These are phyloP conservation scores for Agonopterix subpropinquella DNA, from an alignment of 2,888 invertebrate species.

Conservation along the genomic window DNA sequence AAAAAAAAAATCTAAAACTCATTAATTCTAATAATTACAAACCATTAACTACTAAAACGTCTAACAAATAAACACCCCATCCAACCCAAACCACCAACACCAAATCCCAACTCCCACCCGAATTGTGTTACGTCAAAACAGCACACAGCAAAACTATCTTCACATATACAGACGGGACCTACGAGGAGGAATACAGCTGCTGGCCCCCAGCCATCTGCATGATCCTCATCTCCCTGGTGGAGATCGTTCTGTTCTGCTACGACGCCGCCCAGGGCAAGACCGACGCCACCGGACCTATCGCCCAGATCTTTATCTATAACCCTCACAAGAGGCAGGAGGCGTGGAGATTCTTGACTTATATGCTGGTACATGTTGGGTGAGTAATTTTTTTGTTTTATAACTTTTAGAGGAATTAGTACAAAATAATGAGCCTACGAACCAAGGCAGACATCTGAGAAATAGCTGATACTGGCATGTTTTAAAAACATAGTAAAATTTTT, in stretches of 20 bases:
- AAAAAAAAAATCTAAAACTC: no score
- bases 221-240: constrained; percentile 90
- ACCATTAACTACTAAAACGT: background rate
- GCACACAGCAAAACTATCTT: constrained; percentile 51
- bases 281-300: constrained; percentile 83
- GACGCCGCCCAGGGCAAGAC: constrained; percentile 64
- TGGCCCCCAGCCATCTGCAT: constrained; percentile 95
- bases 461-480: no score
- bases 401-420: no score
- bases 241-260: constrained; percentile 84
- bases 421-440: no score
- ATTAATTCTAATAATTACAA: background rate
- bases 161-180: constrained; percentile 81
- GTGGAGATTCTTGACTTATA: constrained; percentile 96
- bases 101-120: constrained; percentile 7
- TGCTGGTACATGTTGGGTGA: constrained; percentile 97
- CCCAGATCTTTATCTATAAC: constrained; percentile 90
- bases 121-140: constrained; percentile 41
- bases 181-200: constrained; percentile 94
- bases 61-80: background rate
- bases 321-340: constrained; percentile 89
- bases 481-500: no score
- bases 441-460: no score
- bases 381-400: constrained; percentile 22
- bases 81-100: background rate